Base-by-base conservation (phyloP, 2,113 vertebrate genomes). In the Glaucidium brasilianum region DNA sequence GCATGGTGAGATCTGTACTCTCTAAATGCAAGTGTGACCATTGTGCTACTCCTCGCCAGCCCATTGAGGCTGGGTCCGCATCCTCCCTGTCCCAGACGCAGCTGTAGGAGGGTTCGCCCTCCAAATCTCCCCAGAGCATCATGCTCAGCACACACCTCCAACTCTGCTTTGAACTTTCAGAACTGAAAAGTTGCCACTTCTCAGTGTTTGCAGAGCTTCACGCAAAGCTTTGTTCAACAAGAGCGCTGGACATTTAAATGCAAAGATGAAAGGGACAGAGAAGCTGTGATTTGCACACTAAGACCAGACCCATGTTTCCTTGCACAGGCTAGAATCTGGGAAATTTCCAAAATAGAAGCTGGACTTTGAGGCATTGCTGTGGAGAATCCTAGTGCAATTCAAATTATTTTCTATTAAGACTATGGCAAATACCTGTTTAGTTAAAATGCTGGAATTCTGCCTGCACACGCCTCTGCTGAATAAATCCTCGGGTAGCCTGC, bases 381-480 rank as follows among this genome's bases (percentile, higher is more conserved):
- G 55, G 30, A 88, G 84, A 96, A 85, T 71, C 56, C 14, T 81
- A 89, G 94, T 87, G 43, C 21, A 91, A 91, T 77, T 91, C 15
- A 66, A 88, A 83, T 92, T 82, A 62, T 92, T 96, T 92, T 95
- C 32, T 62, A 22, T 50, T 53, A 87, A 88, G n/a, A 83, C 49
- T 14, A 35, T 35, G 50, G 49, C 68, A 85, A 96, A 95, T 60
- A 52, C 34, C 18, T 83, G 3, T 93, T 96, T 75, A 73, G 75
- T 93, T 96, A 92, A 93, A 90, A 67, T 62, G 63, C 23, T 94
- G 88, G 67, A 93, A 62, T 85, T 92, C 66, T 95, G 49, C 79
- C 88, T 94, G 25, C 53, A 47, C 21, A 21, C 37, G 85, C 79
- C n/a, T 85, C 56, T 72, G 53, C 67, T 83, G 86, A 93, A 93